Evolutionary conservation across 2,113 vertebrate genomes (phyloP), one percentile per base, ranked within the genome.

Genomic region (Origma solitaria): DNA sequence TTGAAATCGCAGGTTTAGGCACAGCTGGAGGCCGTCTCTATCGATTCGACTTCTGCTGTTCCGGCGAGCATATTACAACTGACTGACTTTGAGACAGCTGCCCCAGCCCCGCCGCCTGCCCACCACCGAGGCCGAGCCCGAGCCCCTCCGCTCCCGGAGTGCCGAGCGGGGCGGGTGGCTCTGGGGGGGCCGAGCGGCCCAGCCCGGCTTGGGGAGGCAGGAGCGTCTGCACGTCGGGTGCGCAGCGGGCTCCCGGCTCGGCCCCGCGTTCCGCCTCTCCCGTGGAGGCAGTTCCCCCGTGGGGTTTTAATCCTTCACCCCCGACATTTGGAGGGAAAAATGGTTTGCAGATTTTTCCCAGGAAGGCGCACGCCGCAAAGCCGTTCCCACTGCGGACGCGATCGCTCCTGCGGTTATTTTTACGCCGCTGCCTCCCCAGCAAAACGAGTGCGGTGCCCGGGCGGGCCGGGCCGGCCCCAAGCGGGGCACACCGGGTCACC

Each of bases 21-120:
- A 93, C 97, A 98, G 97, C 97, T 97, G 97, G 95, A 75, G 56
- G 94, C 88, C 93, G 95, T 95, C 97, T 93, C 88, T 76, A 68
- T 92, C 90, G 95, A 97, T 97, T 96, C 91, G 49, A 68, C 72
- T 96, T 78, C 57, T 92, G 92, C 89, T 80, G 66, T 94, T 75
- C 87, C 66, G 85, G 94, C 81, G 68, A 94, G 89, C 82, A 22
- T 83, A 84, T 94, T 91, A 94, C 95, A 92, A 89, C 53, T 75
- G 94, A 93, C 82, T 87, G 92, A 91, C 65, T 79, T 49, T 3
- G 51, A 72, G 78, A 47, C 38, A 56, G 89, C 80, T 60, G 82
- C 38, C 68, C 86, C 54, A 14, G 82, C 75, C 61, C 47, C 33
- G 15, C 40, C 23, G 35, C 35, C 42, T 54, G 58, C 44, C 33